Evolutionary conservation across 2,888 invertebrate species (phyloP).

Genomic region (Ochropleura plecta): DNA sequence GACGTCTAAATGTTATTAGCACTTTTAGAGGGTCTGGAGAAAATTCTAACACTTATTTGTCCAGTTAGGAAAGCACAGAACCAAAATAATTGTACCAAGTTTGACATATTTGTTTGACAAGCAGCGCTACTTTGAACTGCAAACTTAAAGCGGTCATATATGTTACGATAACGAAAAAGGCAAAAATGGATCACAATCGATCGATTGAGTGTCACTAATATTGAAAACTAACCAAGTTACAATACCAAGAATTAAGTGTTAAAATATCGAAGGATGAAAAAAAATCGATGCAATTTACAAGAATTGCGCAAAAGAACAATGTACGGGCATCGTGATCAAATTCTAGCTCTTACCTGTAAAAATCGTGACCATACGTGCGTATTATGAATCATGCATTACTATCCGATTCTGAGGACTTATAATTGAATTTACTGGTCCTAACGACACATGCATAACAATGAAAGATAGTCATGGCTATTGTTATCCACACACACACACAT

Average conservation of each 20-base stretch:
- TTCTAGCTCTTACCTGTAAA: slow-evolving; percentile 35
- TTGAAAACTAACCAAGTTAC: not conserved
- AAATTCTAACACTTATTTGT: not conserved
- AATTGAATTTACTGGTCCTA: slow-evolving; percentile 67
- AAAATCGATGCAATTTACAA: slow-evolving; percentile 14
- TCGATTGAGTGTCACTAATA: not conserved
- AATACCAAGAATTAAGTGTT: not conserved
- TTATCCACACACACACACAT: slow-evolving; percentile 63
- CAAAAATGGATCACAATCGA: no score
- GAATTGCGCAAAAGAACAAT: slow-evolving; percentile 32
- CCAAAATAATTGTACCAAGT: not conserved
- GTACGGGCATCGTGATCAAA: slow-evolving; percentile 30
- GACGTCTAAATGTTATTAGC: not conserved
- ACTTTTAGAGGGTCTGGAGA: not conserved
- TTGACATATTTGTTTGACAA: no score
- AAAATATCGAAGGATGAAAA: not conserved
- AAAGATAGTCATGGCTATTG: slow-evolving; percentile 64
- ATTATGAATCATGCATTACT: slow-evolving; percentile 46
- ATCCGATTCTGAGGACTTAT: slow-evolving; percentile 43
- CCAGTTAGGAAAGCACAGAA: no score
- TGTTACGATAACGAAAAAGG: no score
- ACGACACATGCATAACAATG: slow-evolving; percentile 64
- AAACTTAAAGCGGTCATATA: no score
- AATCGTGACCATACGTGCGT: slow-evolving; percentile 45
- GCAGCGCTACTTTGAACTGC: no score